Percentiles rank a stretch among this genome's conserved stretches.
phyloP scores from a whole-genome alignment of 2,888 invertebrate species.

The Trichogramma evanescens region DNA sequence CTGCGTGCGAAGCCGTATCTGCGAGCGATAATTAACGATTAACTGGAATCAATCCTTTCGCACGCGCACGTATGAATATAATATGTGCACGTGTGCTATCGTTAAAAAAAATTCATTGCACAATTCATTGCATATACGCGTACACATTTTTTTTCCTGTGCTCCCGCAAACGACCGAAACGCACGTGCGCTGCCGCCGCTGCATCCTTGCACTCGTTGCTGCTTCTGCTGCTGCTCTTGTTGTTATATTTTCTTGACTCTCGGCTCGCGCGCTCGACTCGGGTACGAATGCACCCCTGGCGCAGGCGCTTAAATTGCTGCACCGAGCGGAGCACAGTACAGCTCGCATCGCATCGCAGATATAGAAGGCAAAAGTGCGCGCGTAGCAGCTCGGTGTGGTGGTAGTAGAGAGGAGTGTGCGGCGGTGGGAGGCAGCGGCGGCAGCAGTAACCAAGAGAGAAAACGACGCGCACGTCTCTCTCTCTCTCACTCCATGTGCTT shows the following conservation, averaged over 20 bases:
- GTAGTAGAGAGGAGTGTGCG: slow-evolving; percentile 2
- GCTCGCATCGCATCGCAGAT: too few relatives aligned
- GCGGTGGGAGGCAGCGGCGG: background rate
- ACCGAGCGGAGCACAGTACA: background rate
- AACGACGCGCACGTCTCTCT: too few relatives aligned
- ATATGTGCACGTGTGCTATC: too few relatives aligned
- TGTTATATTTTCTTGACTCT: background rate
- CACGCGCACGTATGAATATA: too few relatives aligned
- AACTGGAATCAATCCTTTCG: too few relatives aligned
- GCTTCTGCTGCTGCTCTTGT: background rate
- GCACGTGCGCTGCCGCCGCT: background rate
- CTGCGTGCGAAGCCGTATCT: too few relatives aligned
- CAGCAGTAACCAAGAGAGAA: background rate
- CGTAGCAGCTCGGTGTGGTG: background rate
- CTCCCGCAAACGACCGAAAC: background rate
- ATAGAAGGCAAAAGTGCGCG: background rate
- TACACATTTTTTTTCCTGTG: too few relatives aligned
- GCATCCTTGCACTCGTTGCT: background rate
- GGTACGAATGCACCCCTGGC: background rate
- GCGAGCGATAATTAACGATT: too few relatives aligned
- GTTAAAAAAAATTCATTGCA: too few relatives aligned
- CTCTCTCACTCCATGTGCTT: background rate
- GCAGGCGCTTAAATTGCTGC: background rate
- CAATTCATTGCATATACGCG: too few relatives aligned
- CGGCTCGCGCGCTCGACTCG: background rate